Evolutionary conservation across 2,888 invertebrate species (phyloP).

Genomic region (Caenorhabditis imperialis): DNA sequence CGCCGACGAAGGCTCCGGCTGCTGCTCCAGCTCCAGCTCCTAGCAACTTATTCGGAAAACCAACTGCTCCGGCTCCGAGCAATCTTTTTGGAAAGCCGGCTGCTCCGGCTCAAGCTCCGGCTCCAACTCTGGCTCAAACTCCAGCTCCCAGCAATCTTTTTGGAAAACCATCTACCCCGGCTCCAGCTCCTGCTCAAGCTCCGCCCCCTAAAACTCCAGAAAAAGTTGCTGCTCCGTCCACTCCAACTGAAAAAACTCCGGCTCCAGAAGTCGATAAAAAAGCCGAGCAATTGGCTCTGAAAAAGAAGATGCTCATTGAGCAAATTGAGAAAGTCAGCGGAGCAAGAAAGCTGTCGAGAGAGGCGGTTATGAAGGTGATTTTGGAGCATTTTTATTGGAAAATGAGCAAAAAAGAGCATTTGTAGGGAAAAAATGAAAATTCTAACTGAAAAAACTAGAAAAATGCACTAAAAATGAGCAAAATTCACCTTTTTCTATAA

Average conservation of each 20-base stretch:
- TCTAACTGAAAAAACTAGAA: too few species aligned
- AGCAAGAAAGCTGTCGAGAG: neutral
- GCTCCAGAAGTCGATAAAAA: constrained; percentile 11
- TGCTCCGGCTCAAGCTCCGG: neutral
- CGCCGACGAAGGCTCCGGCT: neutral
- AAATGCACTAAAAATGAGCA: too few species aligned
- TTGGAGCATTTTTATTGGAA: too few species aligned
- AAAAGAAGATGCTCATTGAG: constrained; percentile 17
- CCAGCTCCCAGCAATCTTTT: neutral
- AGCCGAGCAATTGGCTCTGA: constrained; percentile 8
- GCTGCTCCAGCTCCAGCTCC: neutral
- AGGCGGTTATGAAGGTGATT: constrained; percentile 15
- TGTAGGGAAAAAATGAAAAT: too few species aligned
- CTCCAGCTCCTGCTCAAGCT: neutral
- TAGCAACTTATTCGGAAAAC: neutral
- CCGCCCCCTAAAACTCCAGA: neutral
- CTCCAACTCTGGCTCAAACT: neutral
- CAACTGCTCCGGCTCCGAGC: neutral
- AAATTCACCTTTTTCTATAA: too few species aligned
- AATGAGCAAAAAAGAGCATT: too few species aligned
- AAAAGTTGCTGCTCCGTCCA: neutral
- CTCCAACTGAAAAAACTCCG: neutral
- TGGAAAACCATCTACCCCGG: neutral
- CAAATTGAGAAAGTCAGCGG: neutral
- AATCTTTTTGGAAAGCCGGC: neutral